phyloP scores from a whole-genome alignment of 2,113 vertebrate species.

The Tyto alba region DNA sequence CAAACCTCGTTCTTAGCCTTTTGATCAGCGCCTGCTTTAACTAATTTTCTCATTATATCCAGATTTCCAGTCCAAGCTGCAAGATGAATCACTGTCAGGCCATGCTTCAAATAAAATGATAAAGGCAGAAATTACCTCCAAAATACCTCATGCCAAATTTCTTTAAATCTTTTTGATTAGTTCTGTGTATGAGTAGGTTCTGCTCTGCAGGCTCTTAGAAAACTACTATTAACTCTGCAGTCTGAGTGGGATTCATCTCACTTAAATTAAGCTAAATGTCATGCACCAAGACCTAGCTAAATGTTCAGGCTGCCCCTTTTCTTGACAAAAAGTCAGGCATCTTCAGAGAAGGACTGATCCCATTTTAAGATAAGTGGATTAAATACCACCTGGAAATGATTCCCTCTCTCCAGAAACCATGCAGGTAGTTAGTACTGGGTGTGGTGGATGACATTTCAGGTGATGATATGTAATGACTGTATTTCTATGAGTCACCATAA shows the following conservation, averaged over 20 bases:
- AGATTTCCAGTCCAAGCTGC: conserved; percentile 90
- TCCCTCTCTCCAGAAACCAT: neutral
- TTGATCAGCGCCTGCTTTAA: conserved; percentile 85
- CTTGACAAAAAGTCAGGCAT: neutral
- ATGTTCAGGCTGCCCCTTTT: neutral
- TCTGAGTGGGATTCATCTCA: neutral
- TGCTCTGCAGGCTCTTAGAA: neutral
- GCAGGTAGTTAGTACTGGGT: neutral
- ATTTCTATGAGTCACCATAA: neutral
- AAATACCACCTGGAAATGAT: neutral
- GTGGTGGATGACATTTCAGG: neutral
- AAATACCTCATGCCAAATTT: neutral
- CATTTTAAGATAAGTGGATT: neutral
- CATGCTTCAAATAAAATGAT: conserved; percentile 73
- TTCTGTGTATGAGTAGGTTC: neutral
- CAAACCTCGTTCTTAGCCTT: conserved; percentile 81
- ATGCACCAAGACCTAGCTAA: neutral
- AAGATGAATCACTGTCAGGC: conserved; percentile 84
- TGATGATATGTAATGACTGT: neutral
- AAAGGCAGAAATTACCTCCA: neutral
- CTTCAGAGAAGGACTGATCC: neutral
- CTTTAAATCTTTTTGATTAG: neutral
- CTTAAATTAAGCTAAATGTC: neutral
- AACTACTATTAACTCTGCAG: neutral
- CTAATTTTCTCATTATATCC: conserved; percentile 81